Evolutionary conservation across 2,113 vertebrate species (phyloP).

Genomic region (Scomber scombrus): DNA sequence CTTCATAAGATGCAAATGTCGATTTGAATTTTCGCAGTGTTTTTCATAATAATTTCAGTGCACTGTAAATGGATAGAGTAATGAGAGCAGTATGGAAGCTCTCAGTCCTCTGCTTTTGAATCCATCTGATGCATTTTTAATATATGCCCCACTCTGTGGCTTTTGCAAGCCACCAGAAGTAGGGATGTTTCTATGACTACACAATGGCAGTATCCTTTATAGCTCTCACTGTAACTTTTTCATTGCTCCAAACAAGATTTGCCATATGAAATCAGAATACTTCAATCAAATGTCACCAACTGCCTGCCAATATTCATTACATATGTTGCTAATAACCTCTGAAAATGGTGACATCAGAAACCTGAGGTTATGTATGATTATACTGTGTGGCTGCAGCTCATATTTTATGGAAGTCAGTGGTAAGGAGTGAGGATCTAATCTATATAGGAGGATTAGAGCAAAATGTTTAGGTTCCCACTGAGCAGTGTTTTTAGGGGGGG

Average conservation of each 20-base stretch:
- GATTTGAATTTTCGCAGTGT: constrained; percentile 7
- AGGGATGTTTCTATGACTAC: constrained; percentile 26
- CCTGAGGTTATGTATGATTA: neutral
- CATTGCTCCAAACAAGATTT: neutral
- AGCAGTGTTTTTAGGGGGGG: neutral
- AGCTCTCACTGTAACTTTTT: neutral
- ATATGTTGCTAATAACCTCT: neutral
- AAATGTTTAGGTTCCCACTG: neutral
- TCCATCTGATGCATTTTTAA: constrained; percentile 58
- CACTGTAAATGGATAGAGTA: constrained; percentile 41
- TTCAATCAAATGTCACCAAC: neutral
- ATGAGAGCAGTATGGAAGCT: constrained; percentile 37
- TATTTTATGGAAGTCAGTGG: constrained; percentile 18
- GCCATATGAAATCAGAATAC: neutral
- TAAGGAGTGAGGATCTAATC: neutral
- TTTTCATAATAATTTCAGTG: constrained; percentile 22
- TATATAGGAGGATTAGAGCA: neutral
- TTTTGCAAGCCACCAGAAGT: constrained; percentile 13
- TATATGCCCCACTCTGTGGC: constrained; percentile 7
- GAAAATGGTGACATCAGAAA: constrained; percentile 8
- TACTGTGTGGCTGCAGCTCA: constrained; percentile 1
- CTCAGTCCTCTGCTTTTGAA: constrained; percentile 35
- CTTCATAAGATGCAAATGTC: constrained; percentile 30
- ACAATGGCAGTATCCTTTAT: neutral
- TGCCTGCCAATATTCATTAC: neutral